Conservation (phyloP, 53 echinoderm and acorn worm genomes). For the Paracentrotus lividus region DNA sequence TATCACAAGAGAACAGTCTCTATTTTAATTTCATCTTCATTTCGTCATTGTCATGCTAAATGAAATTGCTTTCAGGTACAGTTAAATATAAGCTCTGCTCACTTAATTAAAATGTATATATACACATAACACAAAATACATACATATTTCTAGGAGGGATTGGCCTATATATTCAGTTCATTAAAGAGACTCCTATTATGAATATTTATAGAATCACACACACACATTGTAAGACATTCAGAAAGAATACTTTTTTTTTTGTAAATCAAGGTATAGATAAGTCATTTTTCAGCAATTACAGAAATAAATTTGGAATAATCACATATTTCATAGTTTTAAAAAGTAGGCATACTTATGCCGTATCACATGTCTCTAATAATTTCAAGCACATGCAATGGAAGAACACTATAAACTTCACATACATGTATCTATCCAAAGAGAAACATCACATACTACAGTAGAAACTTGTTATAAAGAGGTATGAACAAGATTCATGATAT, state of each 20-base stretch:
- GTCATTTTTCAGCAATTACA: neutral
- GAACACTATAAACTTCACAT: too few relatives aligned
- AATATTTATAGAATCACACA: conserved; percentile 26
- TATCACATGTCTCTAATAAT: too few relatives aligned
- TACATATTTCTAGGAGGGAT: neutral
- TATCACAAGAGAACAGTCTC: neutral
- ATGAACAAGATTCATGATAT: too few relatives aligned
- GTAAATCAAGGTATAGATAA: neutral
- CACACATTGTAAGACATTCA: conserved; percentile 17
- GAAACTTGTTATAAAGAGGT: too few relatives aligned
- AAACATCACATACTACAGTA: too few relatives aligned
- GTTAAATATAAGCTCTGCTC: too few relatives aligned
- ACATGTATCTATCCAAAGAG: too few relatives aligned
- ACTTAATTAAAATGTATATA: neutral
- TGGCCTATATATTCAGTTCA: neutral
- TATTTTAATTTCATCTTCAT: conserved; percentile 13
- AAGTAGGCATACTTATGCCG: neutral
- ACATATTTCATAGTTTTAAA: neutral
- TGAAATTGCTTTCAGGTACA: conserved; percentile 14
- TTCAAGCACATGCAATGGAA: too few relatives aligned
- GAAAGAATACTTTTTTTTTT: neutral
- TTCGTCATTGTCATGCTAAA: neutral
- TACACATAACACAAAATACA: conserved; percentile 27
- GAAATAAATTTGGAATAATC: neutral
- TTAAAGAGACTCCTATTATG: conserved; percentile 20